Evolutionary conservation across 2,888 invertebrate genomes (phyloP).

Genomic region (Aspidapion aeneum): DNA sequence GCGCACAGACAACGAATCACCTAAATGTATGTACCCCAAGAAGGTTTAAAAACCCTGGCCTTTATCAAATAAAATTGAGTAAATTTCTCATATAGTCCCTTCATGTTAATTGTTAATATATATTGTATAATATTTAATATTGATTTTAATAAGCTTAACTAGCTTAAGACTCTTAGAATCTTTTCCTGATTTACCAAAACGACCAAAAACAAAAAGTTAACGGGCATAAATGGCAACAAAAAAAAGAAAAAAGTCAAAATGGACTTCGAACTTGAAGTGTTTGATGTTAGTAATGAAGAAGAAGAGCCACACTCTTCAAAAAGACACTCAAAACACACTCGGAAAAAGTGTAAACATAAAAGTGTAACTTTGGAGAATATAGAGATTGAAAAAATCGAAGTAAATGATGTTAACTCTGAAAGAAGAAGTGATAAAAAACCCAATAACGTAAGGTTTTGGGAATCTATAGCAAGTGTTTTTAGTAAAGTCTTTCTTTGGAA

Average conservation of each 20-base stretch:
- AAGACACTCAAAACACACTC: slow-evolving; percentile 44
- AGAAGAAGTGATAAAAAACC: slow-evolving; percentile 42
- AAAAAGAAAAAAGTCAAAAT: slow-evolving; percentile 29
- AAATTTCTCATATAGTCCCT: too few species aligned
- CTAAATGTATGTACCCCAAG: too few species aligned
- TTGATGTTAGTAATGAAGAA: slow-evolving; percentile 48
- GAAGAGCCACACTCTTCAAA: slow-evolving; percentile 41
- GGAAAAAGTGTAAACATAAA: slow-evolving; percentile 49
- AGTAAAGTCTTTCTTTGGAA: slow-evolving; percentile 49
- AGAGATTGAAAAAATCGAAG: slow-evolving; percentile 23
- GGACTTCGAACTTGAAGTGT: slow-evolving; percentile 54
- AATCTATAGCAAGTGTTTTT: slow-evolving; percentile 56
- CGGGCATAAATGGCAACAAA: slow-evolving; percentile 22
- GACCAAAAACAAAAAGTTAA: slow-evolving; percentile 9
- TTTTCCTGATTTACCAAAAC: background rate
- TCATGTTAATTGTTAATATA: too few species aligned
- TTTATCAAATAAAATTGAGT: too few species aligned
- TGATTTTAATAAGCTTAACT: too few species aligned
- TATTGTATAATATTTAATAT: too few species aligned
- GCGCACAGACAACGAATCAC: too few species aligned
- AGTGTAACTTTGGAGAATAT: slow-evolving; percentile 8
- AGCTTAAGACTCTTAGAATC: background rate
- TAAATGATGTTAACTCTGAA: slow-evolving; percentile 42
- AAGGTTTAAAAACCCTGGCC: too few species aligned
- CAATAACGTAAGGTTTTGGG: slow-evolving; percentile 54